These are phyloP conservation scores for Amphiura filiformis DNA, from an alignment of 35 echinoderm and acorn worm genomes.

Conservation along the genomic window DNA sequence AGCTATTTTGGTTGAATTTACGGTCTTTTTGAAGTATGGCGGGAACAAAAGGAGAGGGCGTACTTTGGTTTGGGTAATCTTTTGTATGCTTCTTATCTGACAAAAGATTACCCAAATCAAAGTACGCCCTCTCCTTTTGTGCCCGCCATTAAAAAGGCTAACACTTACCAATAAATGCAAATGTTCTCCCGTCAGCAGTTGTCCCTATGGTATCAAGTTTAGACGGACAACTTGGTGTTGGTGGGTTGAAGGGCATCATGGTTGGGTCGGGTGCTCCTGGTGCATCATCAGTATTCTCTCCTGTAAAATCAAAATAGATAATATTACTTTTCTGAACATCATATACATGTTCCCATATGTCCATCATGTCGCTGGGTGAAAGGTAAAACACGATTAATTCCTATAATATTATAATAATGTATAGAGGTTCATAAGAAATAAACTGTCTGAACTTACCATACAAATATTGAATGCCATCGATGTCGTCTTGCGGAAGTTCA, in stretches of 20 bases:
- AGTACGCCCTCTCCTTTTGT: too few species aligned
- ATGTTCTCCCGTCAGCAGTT: conserved; percentile 43
- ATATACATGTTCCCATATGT: too few species aligned
- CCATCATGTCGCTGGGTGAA: not conserved
- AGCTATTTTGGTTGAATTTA: too few species aligned
- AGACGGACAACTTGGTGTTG: conserved; percentile 11
- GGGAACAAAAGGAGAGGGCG: too few species aligned
- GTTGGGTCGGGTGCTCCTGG: conserved; percentile 41
- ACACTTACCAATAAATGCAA: conserved; percentile 55
- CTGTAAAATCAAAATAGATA: conserved; percentile 8
- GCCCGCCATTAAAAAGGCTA: too few species aligned
- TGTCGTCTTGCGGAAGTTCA: conserved; percentile 54
- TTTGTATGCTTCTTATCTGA: too few species aligned
- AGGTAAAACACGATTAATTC: not conserved
- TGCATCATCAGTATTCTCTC: not conserved
- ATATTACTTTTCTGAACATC: too few species aligned
- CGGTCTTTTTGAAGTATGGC: too few species aligned
- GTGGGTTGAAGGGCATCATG: not conserved
- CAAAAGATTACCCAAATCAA: too few species aligned
- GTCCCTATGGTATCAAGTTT: conserved; percentile 49
- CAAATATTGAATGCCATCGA: conserved; percentile 63
- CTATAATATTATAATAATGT: not conserved
- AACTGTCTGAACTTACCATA: conserved; percentile 65
- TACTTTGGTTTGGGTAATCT: too few species aligned
- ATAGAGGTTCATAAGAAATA: not conserved